These are phyloP conservation scores for Echinometra lucunter DNA, from an alignment of 53 echinoderm and acorn worm species.

Conservation along the genomic window DNA sequence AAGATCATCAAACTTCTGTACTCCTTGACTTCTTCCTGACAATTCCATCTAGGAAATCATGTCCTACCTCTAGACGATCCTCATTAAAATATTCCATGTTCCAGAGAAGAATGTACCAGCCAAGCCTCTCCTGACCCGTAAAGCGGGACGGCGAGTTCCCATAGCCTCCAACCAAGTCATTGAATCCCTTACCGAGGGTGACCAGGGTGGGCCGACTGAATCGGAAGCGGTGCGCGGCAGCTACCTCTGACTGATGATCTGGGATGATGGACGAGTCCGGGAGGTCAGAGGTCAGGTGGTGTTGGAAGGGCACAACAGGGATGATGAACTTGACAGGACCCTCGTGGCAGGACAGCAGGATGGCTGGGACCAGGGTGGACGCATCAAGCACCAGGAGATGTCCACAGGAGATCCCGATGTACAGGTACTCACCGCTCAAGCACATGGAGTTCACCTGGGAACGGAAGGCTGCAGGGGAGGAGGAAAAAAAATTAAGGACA, in stretches of 20 bases:
- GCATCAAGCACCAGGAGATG: slow-evolving; percentile 87
- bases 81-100: slow-evolving; percentile 86
- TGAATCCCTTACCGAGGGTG: slow-evolving; percentile 91
- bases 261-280: neutral
- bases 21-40: slow-evolving; percentile 59
- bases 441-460: slow-evolving; percentile 87
- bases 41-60: slow-evolving; percentile 52
- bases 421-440: slow-evolving; percentile 82
- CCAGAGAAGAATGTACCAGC: slow-evolving; percentile 89
- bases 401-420: slow-evolving; percentile 90
- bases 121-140: slow-evolving; percentile 86
- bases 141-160: slow-evolving; percentile 85
- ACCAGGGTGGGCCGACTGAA: slow-evolving; percentile 75
- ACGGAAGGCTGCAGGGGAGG: slow-evolving; percentile 68
- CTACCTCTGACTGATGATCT: neutral
- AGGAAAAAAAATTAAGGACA: neutral
- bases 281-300: neutral
- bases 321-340: slow-evolving; percentile 90
- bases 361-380: slow-evolving; percentile 76
- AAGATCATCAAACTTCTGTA: slow-evolving; percentile 14
- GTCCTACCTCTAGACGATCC: slow-evolving; percentile 32
- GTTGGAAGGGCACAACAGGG: slow-evolving; percentile 68
- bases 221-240: neutral
- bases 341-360: slow-evolving; percentile 89
- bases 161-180: slow-evolving; percentile 88